Evolutionary conservation across 2,113 vertebrate genomes (phyloP).

Genomic region (Callipepla californica): DNA sequence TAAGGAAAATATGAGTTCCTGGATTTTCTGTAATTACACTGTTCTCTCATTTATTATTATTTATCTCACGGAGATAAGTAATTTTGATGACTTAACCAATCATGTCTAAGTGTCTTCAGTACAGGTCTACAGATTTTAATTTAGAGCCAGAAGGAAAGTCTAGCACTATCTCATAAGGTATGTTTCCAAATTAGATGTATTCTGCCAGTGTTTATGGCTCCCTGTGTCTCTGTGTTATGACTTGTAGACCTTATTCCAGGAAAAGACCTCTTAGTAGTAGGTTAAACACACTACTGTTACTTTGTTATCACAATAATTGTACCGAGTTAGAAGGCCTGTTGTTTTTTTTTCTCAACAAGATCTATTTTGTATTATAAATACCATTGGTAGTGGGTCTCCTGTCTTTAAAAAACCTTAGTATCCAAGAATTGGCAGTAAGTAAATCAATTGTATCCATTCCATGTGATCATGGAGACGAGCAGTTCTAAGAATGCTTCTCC

Average conservation of each 20-base stretch:
- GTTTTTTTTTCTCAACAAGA: background rate
- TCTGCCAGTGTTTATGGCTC: background rate
- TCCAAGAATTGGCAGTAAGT: background rate
- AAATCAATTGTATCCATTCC: background rate
- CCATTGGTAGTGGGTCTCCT: background rate
- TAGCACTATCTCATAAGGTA: background rate
- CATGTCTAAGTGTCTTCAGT: slow-evolving; percentile 3
- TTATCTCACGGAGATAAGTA: background rate
- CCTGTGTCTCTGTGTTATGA: background rate
- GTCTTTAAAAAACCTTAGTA: background rate
- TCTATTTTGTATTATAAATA: background rate
- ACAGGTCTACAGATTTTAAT: slow-evolving; percentile 7
- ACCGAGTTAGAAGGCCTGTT: background rate
- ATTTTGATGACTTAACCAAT: slow-evolving; percentile 4
- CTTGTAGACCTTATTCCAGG: background rate
- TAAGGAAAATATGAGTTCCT: slow-evolving; percentile 1
- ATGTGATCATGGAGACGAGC: background rate
- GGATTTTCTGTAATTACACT: slow-evolving; percentile 5
- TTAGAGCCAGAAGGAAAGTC: slow-evolving; percentile 19
- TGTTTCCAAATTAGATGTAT: background rate
- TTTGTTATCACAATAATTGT: background rate
- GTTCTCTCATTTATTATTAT: background rate
- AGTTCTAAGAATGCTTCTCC: background rate
- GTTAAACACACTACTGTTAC: background rate
- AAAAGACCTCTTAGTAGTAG: background rate